These are phyloP conservation scores for Rhynchonema sp. DNA, from an alignment of 2,888 invertebrate species.

Conservation along the genomic window DNA sequence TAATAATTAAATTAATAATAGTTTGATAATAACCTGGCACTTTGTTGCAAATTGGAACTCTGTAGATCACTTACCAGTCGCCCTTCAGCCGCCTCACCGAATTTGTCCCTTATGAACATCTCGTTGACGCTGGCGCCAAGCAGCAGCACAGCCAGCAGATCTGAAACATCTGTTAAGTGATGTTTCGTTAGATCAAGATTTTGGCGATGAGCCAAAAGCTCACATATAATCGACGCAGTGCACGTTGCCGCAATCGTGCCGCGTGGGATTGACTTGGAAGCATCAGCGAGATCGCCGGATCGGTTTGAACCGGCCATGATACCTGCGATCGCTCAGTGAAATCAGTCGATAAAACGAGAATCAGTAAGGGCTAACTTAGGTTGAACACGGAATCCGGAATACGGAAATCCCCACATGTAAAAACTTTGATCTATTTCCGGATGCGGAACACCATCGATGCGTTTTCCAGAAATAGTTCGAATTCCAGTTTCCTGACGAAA, in stretches of 20 bases:
- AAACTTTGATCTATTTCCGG: background rate
- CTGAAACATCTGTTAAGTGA: conserved; percentile 16
- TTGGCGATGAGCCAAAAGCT: background rate
- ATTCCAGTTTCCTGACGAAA: too few relatives aligned
- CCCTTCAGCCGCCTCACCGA: conserved; percentile 23
- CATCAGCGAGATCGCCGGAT: conserved; percentile 92
- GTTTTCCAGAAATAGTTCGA: too few relatives aligned
- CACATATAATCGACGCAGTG: conserved; percentile 75
- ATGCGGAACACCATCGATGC: background rate
- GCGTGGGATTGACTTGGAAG: conserved; percentile 89
- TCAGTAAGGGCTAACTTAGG: too few relatives aligned
- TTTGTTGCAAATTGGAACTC: background rate
- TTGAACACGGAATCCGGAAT: too few relatives aligned
- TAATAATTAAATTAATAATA: conserved; percentile 83
- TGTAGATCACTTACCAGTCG: conserved; percentile 21
- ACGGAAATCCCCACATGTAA: background rate
- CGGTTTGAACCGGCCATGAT: conserved; percentile 99
- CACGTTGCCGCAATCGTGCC: conserved; percentile 90
- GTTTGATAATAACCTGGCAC: conserved; percentile 40
- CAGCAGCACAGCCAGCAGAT: conserved; percentile 66
- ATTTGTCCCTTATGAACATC: conserved; percentile 80
- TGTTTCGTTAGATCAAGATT: background rate
- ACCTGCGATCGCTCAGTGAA: conserved; percentile 39
- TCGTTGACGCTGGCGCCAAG: conserved; percentile 90
- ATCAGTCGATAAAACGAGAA: too few relatives aligned